A percentile compares a stretch with the other conserved stretches of the same genome.
Conservation (phyloP, 2,888 invertebrate species). For the Liodrosophila aerea region DNA sequence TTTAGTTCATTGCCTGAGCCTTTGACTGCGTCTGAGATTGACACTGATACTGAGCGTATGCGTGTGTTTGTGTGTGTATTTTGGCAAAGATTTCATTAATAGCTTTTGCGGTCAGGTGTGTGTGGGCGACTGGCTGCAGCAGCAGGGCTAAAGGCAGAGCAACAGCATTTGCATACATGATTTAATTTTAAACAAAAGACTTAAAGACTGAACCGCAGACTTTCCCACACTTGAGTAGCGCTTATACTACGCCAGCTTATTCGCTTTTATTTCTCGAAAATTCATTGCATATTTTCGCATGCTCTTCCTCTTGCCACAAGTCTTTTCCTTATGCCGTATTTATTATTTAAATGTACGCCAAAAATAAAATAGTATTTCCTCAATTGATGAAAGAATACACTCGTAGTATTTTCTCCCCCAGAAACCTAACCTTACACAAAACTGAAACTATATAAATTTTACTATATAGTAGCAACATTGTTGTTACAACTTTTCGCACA, state of each 20-base stretch:
- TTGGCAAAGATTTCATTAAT: constrained; percentile 73
- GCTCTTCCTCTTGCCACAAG: background rate
- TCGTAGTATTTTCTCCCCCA: constrained; percentile 6
- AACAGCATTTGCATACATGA: constrained; percentile 39
- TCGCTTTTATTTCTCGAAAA: no score
- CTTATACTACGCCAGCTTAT: background rate
- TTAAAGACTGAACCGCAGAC: background rate
- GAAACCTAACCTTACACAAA: constrained; percentile 56
- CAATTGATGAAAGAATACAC: background rate
- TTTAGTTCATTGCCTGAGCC: constrained; percentile 1
- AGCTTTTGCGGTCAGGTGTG: constrained; percentile 49
- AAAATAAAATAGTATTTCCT: background rate
- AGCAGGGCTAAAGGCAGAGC: constrained; percentile 1
- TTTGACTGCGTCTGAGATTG: background rate
- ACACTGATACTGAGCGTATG: background rate
- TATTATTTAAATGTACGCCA: background rate
- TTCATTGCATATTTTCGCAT: background rate
- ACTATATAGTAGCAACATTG: background rate
- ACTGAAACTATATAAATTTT: constrained; percentile 1
- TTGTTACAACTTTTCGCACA: background rate
- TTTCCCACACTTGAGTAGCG: no score
- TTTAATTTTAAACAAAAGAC: constrained; percentile 49
- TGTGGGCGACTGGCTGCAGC: no score
- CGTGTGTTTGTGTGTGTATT: constrained; percentile 48
- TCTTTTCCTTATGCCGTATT: background rate